Conservation (phyloP, 2,797 vertebrate genomes). For the Buceros bicornis region DNA sequence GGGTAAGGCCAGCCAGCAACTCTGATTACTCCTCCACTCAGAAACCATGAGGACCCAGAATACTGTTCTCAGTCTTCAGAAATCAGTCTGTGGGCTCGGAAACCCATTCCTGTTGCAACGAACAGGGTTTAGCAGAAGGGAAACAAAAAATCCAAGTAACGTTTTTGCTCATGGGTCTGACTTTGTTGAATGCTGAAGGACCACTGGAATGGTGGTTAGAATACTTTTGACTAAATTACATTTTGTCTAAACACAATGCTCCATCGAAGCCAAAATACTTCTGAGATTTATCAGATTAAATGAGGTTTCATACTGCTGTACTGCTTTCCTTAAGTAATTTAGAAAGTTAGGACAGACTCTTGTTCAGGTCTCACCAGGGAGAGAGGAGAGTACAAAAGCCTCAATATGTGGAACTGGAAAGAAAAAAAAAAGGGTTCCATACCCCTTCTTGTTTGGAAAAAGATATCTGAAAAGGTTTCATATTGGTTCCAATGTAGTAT, state of each 20-base stretch:
- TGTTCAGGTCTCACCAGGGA: neutral
- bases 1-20: neutral
- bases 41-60: neutral
- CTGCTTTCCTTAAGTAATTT: neutral
- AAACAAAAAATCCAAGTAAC: conserved; percentile 40
- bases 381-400: neutral
- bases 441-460: neutral
- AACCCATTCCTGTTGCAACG: neutral
- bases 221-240: conserved; percentile 12
- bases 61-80: neutral
- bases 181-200: conserved; percentile 35
- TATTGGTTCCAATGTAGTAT: neutral
- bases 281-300: conserved; percentile 51
- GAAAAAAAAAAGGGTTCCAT: neutral
- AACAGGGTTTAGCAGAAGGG: conserved; percentile 3
- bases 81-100: conserved; percentile 11
- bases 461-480: neutral
- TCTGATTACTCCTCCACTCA: neutral
- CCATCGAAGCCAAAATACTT: conserved; percentile 5
- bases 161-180: conserved; percentile 32
- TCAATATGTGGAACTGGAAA: neutral
- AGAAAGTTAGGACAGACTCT: neutral
- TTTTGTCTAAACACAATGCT: conserved; percentile 33
- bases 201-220: neutral
- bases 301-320: conserved; percentile 15